Evolutionary conservation across 2,888 invertebrate species (phyloP), one percentile per base, ranked within the genome.

Genomic region (Leucoma salicis): DNA sequence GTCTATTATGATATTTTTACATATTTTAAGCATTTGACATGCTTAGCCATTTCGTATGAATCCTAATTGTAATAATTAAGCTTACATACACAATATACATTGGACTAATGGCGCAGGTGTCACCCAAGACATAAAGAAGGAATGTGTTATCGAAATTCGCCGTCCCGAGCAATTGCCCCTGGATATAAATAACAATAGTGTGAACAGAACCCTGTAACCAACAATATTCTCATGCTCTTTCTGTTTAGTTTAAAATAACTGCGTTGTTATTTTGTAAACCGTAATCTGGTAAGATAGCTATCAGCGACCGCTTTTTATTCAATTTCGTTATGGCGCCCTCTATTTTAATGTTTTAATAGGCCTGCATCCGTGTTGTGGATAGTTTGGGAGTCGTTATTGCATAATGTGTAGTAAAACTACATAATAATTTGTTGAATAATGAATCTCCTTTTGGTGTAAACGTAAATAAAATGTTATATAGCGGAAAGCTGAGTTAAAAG

Each of bases 231-330:
- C 31, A 40, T 57, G 33, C 31, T 43, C 27, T 39, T 12, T 32
- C 25, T 25, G 24, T 37, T 28, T 3, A 18, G 24, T 38, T 48
- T 50, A 25, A 46, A 53, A 47, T 48, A 37, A 38, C 27, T 24
- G 14, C 25, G 24, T 37, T 41, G 55, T 46, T 35, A 52, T 45
- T 39, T 47, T 42, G 41, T 44, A 44, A 48, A 39, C 45, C 31
- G 31, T 34, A 33, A 45, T 50, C 53, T 47, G 37, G 15, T 35
- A 27, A 53, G 55, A 55, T 58, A 58, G 14, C 32, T 14, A 46
- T 55, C 48, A 31, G 27, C 31, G 31, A 35, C 37, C 31, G 35
- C 31, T 46, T 40, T 42, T 42, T 39, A 52, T 34, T 29, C 10
- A 14, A 11, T 36, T 41, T 39, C 31, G 29, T 47, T 28, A 38